Percentiles rank a stretch among this genome's conserved stretches.
These are phyloP conservation scores for Saxicola maurus DNA, from an alignment of 2,797 vertebrate genomes.

Conservation along the genomic window DNA sequence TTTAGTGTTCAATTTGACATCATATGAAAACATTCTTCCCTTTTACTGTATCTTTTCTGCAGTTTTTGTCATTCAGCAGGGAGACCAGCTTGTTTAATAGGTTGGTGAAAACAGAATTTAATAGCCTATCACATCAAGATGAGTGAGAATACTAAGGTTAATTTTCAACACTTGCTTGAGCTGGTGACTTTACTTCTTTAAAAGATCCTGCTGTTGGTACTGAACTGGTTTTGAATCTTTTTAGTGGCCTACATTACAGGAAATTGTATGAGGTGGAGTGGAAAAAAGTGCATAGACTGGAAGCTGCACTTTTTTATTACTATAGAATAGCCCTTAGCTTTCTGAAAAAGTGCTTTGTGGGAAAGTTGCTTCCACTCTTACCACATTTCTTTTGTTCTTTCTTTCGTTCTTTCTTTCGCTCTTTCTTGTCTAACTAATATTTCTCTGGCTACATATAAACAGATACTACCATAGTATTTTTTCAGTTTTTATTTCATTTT, in stretches of 20 bases:
- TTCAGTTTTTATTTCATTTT: not conserved
- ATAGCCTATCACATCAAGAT: not conserved
- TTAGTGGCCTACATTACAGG: not conserved
- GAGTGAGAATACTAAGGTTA: not conserved
- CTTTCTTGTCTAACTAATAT: not conserved
- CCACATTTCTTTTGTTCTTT: not conserved
- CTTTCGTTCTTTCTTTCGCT: not conserved
- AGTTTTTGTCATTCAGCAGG: not conserved
- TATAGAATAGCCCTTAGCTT: accelerated
- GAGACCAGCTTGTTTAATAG: not conserved
- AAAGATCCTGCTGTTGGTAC: not conserved
- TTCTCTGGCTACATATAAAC: not conserved
- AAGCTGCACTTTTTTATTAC: not conserved
- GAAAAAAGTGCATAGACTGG: not conserved
- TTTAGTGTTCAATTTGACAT: not conserved
- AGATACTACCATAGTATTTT: not conserved
- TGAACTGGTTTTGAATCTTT: not conserved
- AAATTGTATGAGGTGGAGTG: not conserved
- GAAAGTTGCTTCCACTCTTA: not conserved
- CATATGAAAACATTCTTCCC: not conserved
- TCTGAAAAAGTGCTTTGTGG: not conserved
- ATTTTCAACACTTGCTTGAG: not conserved
- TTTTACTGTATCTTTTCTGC: not conserved
- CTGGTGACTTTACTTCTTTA: not conserved
- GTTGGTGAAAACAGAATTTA: not conserved